phyloP scores from a whole-genome alignment of 2,113 vertebrate genomes.

The Festucalex cinctus region DNA sequence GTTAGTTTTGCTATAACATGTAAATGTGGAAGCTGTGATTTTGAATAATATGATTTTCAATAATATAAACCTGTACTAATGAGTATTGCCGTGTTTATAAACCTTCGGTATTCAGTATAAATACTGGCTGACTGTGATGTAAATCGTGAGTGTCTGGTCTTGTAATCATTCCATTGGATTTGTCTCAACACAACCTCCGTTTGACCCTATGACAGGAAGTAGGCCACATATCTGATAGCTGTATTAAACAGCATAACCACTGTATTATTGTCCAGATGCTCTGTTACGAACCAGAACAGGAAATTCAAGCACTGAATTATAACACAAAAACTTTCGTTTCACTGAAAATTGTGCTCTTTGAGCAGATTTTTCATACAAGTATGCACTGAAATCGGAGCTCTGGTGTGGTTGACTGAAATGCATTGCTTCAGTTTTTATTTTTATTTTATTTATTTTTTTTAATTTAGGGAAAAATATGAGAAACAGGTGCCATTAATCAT shows the following conservation, averaged over 20 bases:
- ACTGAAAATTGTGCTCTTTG: constrained; percentile 13
- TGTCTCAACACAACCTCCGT: constrained; percentile 31
- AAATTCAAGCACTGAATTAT: constrained; percentile 36
- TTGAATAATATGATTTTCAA: background rate
- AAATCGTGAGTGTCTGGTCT: constrained; percentile 8
- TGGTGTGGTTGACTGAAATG: constrained; percentile 45
- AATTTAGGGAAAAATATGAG: constrained; percentile 56
- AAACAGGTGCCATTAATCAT: constrained; percentile 70
- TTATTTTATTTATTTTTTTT: no score
- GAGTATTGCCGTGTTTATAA: background rate
- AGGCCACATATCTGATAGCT: constrained; percentile 45
- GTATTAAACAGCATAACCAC: constrained; percentile 59
- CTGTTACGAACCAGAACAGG: constrained; percentile 22
- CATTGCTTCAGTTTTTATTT: constrained; percentile 54
- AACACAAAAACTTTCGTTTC: constrained; percentile 25
- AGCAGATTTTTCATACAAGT: background rate
- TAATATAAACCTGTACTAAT: background rate
- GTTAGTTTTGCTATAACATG: background rate
- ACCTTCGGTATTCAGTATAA: background rate
- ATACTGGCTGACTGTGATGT: background rate
- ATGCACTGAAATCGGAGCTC: constrained; percentile 30
- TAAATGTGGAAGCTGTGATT: background rate
- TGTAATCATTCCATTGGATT: constrained; percentile 6
- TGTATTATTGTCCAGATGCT: constrained; percentile 63
- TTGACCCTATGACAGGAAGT: constrained; percentile 39